phyloP scores from a whole-genome alignment of 2,888 invertebrate species.

The Alcis repandata region DNA sequence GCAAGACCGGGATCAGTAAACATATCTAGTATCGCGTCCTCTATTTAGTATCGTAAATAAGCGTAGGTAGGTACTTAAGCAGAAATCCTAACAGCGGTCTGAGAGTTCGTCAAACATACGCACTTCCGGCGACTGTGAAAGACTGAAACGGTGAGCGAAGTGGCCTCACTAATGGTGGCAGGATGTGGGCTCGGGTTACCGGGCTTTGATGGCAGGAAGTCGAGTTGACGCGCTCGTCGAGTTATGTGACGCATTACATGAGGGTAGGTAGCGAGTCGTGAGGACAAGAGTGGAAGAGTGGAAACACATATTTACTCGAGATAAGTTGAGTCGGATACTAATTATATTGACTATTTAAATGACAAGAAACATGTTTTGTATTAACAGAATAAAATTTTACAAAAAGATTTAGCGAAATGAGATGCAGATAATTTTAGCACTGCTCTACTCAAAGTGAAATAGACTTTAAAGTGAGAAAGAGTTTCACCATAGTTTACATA shows the following conservation, averaged over 20 bases:
- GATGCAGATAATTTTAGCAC: no score
- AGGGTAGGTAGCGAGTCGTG: background rate
- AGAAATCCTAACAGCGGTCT: background rate
- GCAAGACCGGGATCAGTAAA: no score
- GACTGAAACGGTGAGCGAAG: background rate
- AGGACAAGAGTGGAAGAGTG: background rate
- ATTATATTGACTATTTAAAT: no score
- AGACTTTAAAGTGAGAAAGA: no score
- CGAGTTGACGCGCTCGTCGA: background rate
- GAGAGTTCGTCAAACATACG: conserved; percentile 1
- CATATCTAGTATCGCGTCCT: no score
- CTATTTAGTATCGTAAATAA: background rate
- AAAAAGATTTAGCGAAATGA: no score
- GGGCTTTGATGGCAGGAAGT: conserved; percentile 12
- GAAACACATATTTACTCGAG: background rate
- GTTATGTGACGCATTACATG: background rate
- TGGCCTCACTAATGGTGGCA: background rate
- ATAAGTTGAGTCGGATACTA: background rate
- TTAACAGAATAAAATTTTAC: no score
- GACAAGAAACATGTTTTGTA: no score
- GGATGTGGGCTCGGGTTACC: conserved; percentile 14
- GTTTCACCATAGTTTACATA: no score
- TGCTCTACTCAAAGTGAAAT: no score
- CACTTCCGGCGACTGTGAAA: conserved; percentile 9
- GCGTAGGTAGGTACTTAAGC: background rate